These are phyloP conservation scores for Diabrotica undecimpunctata DNA, from an alignment of 1,140 invertebrate species.

Conservation along the genomic window DNA sequence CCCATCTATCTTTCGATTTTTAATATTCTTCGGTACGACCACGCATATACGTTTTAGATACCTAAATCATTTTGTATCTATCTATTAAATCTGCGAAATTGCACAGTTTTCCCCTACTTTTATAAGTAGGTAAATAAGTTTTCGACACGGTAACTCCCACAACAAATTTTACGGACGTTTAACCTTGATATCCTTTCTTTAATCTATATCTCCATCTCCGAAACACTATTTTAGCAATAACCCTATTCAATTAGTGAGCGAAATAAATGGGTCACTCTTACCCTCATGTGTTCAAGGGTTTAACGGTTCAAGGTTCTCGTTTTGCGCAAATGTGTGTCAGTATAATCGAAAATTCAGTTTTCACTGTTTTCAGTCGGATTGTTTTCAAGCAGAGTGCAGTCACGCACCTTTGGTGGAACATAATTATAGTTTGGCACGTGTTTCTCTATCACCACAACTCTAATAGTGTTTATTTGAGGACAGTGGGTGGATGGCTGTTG, in stretches of 20 bases:
- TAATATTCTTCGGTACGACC: too few species aligned
- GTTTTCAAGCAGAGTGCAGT: not conserved
- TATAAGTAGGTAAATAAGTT: too few species aligned
- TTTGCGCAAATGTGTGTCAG: constrained; percentile 14
- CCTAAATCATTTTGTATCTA: too few species aligned
- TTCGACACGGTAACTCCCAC: too few species aligned
- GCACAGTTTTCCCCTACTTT: too few species aligned
- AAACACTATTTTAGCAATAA: constrained; percentile 10
- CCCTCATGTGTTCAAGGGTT: constrained; percentile 1
- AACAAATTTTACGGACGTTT: too few species aligned
- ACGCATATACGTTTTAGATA: too few species aligned
- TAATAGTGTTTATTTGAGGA: constrained; percentile 1
- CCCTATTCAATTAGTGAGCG: constrained; percentile 4
- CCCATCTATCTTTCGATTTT: too few species aligned
- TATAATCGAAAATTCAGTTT: constrained; percentile 13
- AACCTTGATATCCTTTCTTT: not conserved
- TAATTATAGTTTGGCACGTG: constrained; percentile 4
- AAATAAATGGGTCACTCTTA: constrained; percentile 7
- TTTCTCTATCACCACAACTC: not conserved
- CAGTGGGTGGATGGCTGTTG: constrained; percentile 8
- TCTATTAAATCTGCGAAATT: too few species aligned
- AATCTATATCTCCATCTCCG: not conserved
- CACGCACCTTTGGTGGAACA: not conserved
- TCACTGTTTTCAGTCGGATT: constrained; percentile 3
- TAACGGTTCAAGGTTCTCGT: constrained; percentile 9